A percentile compares a stretch with the other conserved stretches of the same genome.
Conservation (phyloP, 2,888 invertebrate genomes). For the Amphipoea oculea region DNA sequence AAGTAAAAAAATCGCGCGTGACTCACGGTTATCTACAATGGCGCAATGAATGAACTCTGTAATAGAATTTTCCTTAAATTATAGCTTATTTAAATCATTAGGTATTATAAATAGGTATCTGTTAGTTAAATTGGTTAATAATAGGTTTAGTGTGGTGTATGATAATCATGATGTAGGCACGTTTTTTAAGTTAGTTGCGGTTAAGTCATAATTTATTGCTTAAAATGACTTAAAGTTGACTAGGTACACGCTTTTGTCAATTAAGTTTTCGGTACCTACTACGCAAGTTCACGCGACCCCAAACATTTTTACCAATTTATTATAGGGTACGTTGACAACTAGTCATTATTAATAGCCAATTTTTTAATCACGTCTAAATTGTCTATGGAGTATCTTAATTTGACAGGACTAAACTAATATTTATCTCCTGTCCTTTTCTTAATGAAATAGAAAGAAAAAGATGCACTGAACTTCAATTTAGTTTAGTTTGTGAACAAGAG, state of each 20-base stretch:
- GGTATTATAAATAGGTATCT: slow-evolving; percentile 3
- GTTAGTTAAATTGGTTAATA: slow-evolving; percentile 1
- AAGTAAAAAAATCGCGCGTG: slow-evolving; percentile 34
- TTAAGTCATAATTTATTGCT: background rate
- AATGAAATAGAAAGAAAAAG: too few species aligned
- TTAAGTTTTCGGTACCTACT: background rate
- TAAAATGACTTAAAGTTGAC: background rate
- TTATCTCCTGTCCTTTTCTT: too few species aligned
- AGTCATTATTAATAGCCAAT: too few species aligned
- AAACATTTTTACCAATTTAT: too few species aligned
- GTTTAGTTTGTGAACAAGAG: too few species aligned
- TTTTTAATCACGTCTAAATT: too few species aligned
- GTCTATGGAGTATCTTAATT: too few species aligned
- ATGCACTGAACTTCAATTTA: too few species aligned
- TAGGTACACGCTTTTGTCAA: background rate
- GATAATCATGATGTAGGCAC: slow-evolving; percentile 27
- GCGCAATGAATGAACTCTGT: slow-evolving; percentile 47
- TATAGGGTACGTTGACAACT: too few species aligned
- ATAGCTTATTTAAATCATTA: slow-evolving; percentile 14
- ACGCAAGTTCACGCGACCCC: background rate
- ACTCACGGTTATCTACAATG: slow-evolving; percentile 56
- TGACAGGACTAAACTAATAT: too few species aligned
- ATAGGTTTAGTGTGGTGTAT: slow-evolving; percentile 7
- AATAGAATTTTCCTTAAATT: slow-evolving; percentile 52
- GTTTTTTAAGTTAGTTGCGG: background rate